Conservation (phyloP, 2,797 vertebrate species). For the Eulemur mongoz region DNA sequence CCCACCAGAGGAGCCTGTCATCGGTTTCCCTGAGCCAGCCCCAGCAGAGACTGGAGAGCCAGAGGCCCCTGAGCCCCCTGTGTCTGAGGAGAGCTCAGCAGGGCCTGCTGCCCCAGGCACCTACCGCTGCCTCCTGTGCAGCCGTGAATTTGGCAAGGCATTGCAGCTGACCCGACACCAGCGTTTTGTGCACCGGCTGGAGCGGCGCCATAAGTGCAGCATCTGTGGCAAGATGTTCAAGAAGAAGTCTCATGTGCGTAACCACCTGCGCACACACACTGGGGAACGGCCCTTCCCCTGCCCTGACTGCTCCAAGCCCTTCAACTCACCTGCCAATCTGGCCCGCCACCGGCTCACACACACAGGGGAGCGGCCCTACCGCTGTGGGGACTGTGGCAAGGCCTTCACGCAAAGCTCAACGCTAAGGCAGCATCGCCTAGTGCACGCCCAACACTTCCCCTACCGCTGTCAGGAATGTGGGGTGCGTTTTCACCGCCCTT, state of each 20-base stretch:
- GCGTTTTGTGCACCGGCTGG: conserved; percentile 84
- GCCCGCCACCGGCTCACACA: conserved; percentile 94
- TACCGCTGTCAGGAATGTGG: conserved; percentile 91
- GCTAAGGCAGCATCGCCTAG: conserved; percentile 91
- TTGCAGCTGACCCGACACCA: conserved; percentile 83
- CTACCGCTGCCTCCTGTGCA: conserved; percentile 78
- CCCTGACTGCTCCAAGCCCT: conserved; percentile 92
- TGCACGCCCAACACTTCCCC: conserved; percentile 87
- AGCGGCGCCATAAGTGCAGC: conserved; percentile 89
- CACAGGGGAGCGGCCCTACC: conserved; percentile 89
- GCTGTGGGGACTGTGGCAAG: conserved; percentile 91
- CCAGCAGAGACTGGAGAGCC: conserved; percentile 51
- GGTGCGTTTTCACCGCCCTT: conserved; percentile 90
- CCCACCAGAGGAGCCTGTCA: conserved; percentile 51
- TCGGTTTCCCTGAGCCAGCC: conserved; percentile 60
- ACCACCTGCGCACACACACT: conserved; percentile 93
- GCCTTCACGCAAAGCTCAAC: conserved; percentile 88
- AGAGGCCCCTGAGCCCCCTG: background rate
- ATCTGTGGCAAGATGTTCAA: conserved; percentile 95
- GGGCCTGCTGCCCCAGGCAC: conserved; percentile 24
- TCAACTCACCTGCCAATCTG: conserved; percentile 93
- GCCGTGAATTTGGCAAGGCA: conserved; percentile 77
- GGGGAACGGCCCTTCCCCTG: conserved; percentile 94
- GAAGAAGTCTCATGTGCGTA: conserved; percentile 92
- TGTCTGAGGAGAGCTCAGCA: conserved; percentile 51